Percentiles rank a stretch among this genome's conserved stretches.
These are phyloP conservation scores for Ephialtes manifestator DNA, from an alignment of 2,888 invertebrate species.

Conservation along the genomic window DNA sequence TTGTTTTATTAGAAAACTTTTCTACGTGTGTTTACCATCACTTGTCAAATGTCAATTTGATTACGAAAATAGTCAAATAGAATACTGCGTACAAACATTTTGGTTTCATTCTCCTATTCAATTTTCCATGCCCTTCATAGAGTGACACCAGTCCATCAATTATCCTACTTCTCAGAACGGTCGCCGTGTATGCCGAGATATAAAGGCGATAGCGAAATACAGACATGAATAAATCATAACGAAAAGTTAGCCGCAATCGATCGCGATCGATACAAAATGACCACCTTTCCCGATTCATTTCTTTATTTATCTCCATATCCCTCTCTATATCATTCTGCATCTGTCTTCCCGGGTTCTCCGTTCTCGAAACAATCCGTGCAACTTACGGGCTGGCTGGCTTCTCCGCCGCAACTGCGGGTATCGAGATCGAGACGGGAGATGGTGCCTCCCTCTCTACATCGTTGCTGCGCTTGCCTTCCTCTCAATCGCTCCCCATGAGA, in stretches of 20 bases:
- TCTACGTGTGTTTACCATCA: too few relatives aligned
- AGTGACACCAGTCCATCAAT: conserved; percentile 61
- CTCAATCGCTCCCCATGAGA: conserved; percentile 47
- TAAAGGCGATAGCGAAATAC: conserved; percentile 23
- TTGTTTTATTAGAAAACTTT: too few relatives aligned
- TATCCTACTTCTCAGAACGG: conserved; percentile 48
- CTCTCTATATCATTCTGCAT: background rate
- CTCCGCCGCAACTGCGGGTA: conserved; percentile 44
- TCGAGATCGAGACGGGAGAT: conserved; percentile 59
- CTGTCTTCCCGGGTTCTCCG: conserved; percentile 6
- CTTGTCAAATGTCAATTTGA: too few relatives aligned
- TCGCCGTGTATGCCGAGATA: conserved; percentile 16
- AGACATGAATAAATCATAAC: conserved; percentile 67
- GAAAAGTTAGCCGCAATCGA: conserved; percentile 31
- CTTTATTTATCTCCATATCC: conserved; percentile 53
- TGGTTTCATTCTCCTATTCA: too few relatives aligned
- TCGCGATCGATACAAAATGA: conserved; percentile 59
- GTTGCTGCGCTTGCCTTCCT: background rate
- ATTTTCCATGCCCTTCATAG: background rate
- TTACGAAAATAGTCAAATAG: too few relatives aligned
- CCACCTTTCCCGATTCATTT: conserved; percentile 44
- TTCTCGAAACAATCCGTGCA: conserved; percentile 61
- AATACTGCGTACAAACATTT: too few relatives aligned
- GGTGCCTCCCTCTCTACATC: conserved; percentile 27
- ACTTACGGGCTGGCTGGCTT: conserved; percentile 50